A percentile compares a stretch with the other conserved stretches of the same genome.
Conservation (phyloP, 2,888 invertebrate species). For the Apantesis nais region DNA sequence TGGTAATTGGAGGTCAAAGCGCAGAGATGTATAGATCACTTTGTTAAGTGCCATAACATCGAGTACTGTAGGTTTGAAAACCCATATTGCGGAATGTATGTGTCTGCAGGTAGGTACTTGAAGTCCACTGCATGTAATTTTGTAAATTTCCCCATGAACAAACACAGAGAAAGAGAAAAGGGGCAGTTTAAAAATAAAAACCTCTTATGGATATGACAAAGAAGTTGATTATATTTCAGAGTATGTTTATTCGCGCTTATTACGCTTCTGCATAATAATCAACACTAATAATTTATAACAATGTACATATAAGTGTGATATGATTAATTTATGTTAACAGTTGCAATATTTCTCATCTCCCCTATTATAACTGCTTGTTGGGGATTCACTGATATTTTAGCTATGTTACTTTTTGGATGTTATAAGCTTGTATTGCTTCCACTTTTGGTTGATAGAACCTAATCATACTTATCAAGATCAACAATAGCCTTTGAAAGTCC, state of each 20-base stretch:
- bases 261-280: neutral
- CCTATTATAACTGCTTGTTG: neutral
- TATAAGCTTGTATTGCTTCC: neutral
- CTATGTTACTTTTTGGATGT: neutral
- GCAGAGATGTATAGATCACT: neutral
- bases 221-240: neutral
- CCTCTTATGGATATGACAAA: neutral
- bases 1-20: constrained; percentile 27
- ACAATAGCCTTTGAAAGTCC: no score
- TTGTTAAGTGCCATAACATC: no score
- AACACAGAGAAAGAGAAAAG: no score
- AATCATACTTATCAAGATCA: no score
- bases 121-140: no score
- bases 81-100: no score
- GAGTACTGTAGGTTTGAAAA: no score
- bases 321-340: neutral
- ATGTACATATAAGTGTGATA: neutral
- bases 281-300: neutral
- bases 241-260: neutral
- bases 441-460: neutral
- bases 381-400: neutral
- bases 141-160: no score
- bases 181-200: no score
- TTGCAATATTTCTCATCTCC: neutral
- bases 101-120: no score